These are phyloP conservation scores for Philantomba maxwellii DNA, from an alignment of 2,113 vertebrate genomes.

Conservation along the genomic window DNA sequence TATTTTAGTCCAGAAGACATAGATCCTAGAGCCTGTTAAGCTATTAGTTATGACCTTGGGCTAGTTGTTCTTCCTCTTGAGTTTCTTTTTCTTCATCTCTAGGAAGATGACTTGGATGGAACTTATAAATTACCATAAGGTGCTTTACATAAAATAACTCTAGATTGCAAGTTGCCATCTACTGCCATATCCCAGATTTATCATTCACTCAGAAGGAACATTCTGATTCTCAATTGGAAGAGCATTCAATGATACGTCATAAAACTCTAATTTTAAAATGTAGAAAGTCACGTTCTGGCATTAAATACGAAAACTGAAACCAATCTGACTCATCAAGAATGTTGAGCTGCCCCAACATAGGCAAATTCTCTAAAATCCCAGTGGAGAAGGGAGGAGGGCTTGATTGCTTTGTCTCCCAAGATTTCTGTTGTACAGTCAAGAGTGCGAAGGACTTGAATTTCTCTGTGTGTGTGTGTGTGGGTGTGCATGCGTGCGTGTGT, in stretches of 20 bases:
- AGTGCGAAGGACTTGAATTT: not conserved
- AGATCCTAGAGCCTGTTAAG: not conserved
- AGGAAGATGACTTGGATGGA: not conserved
- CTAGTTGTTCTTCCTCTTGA: not conserved
- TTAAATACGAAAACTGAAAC: not conserved
- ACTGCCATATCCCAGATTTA: not conserved
- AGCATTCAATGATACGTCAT: not conserved
- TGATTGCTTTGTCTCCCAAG: not conserved
- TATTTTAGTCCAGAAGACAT: not conserved
- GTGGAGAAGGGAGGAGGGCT: not conserved
- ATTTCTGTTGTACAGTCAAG: not conserved
- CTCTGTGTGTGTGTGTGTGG: not conserved
- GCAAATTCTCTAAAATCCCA: not conserved
- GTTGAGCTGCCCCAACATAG: not conserved
- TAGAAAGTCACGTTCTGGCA: not conserved
- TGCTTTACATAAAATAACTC: not conserved
- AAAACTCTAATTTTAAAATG: not conserved
- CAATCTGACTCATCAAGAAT: not conserved
- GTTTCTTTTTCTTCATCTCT: not conserved
- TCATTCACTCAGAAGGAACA: not conserved
- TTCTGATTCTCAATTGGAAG: not conserved
- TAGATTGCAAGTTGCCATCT: not conserved
- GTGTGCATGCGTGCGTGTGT: fast-evolving
- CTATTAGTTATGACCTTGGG: not conserved
- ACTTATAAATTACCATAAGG: not conserved